These are phyloP conservation scores for Vipera latastei DNA, from an alignment of 2,797 vertebrate genomes.

Conservation along the genomic window DNA sequence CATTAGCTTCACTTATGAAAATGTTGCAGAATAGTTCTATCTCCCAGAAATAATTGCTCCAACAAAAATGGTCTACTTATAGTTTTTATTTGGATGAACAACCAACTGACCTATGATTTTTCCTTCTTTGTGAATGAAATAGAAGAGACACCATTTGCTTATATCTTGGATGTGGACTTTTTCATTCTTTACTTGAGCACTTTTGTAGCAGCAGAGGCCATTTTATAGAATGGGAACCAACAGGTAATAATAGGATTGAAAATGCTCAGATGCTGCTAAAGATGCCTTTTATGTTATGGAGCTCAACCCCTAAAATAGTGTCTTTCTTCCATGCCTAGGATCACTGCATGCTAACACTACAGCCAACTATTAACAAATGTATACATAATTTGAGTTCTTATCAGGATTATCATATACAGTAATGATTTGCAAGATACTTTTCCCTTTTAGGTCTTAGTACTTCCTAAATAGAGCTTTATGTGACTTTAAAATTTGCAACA, in stretches of 20 bases:
- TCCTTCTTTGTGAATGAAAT: background rate
- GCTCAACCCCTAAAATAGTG: fast-evolving
- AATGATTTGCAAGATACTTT: background rate
- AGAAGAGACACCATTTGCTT: background rate
- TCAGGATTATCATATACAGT: background rate
- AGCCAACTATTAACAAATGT: background rate
- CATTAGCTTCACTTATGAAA: background rate
- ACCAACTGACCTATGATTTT: background rate
- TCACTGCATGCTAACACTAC: background rate
- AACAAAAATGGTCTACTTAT: background rate
- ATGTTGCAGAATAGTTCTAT: background rate
- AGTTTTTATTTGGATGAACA: background rate
- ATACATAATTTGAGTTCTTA: background rate
- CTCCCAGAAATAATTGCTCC: background rate
- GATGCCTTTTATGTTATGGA: background rate
- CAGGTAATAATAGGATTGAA: background rate
- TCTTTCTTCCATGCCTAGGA: background rate
- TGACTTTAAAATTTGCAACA: background rate
- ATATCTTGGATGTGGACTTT: background rate
- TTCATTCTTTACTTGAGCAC: background rate
- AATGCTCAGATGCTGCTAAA: background rate
- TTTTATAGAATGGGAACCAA: background rate
- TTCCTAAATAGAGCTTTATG: slow-evolving; percentile 31
- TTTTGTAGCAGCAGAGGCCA: background rate
- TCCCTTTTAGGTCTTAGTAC: background rate